Conservation (phyloP, 2,888 invertebrate genomes). For the Marronus borbonicus region DNA sequence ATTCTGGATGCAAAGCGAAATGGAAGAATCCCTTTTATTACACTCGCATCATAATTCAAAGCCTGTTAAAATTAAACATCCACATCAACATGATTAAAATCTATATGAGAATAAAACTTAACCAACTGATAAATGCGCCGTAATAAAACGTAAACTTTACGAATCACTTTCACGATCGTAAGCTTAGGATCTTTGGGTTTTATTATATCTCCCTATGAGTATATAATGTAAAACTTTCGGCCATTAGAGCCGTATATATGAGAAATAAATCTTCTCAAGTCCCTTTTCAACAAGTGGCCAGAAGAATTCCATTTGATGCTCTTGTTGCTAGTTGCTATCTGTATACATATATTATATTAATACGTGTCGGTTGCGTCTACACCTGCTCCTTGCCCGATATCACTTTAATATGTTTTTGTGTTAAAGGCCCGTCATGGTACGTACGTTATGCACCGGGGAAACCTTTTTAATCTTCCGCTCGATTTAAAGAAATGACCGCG, state of each 20-base stretch:
- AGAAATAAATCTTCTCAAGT: slow-evolving; percentile 35
- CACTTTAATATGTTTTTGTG: slow-evolving; percentile 14
- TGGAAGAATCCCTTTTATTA: too few species aligned
- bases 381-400: slow-evolving; percentile 29
- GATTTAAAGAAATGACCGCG: slow-evolving; percentile 35
- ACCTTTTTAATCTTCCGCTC: slow-evolving; percentile 32
- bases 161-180: slow-evolving; percentile 13
- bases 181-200: background rate
- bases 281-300: slow-evolving; percentile 29
- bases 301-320: slow-evolving; percentile 18
- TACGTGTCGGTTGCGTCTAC: background rate
- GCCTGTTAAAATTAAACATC: background rate
- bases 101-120: too few species aligned
- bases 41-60: too few species aligned
- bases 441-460: slow-evolving; percentile 27
- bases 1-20: too few species aligned
- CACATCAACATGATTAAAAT: too few species aligned
- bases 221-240: slow-evolving; percentile 21
- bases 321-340: slow-evolving; percentile 7
- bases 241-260: slow-evolving; percentile 17
- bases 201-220: slow-evolving; percentile 1
- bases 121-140: background rate
- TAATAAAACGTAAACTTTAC: slow-evolving; percentile 31
- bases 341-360: slow-evolving; percentile 19
- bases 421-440: slow-evolving; percentile 11